Base-by-base conservation (phyloP, 2,888 invertebrate species). In the Drosophila antonietae region DNA sequence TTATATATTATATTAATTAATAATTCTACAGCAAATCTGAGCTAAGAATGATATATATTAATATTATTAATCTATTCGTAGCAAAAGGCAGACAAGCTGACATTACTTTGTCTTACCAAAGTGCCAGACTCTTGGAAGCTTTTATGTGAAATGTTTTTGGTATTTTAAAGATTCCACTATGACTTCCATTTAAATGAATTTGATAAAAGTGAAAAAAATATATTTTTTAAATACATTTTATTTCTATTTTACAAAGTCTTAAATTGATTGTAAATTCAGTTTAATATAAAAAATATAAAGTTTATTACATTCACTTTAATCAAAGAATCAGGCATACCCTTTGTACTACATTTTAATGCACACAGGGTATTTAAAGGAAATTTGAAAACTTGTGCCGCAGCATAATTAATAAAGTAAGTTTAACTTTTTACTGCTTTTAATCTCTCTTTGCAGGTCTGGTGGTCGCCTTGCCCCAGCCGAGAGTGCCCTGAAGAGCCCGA, bases 391-490 rank as follows among this genome's bases (percentile, higher is more conserved):
- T 55, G 10, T 37, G 52, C 52, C 52, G 37, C 52, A 55, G 41
- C 55, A 55, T 41, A 55, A 18, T 55, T 28, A 56, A 56, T 55
- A 39, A 55, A 55, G 28, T 55, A n/a, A 55, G 39, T 55, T 39
- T 28, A 28, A 55, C 37, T 55, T 20, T 15, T 20, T 44, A 31
- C 35, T 33, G 15, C 28, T 62, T 52, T 53, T 41, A 12, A 5
- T 6, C 35, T 53, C 41, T 18, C 35, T 18, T 14, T 52, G 8
- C 61, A 95, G 95, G 95, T 96, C 41, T 96, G 96, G 96, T 96
- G 96, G 96, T 96, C 96, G 88, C 96, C 96, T 0, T 96, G 96
- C 87, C 96, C 96, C 0, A 96, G 96, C 83, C 94, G 96, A 73
- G 96, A 96, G 92, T 96, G 96, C 90, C 96, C 96, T 0, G 96